A percentile compares a stretch with the other conserved stretches of the same genome.
Evolutionary conservation across 2,888 invertebrate species (phyloP).

Genomic region (Microctonus aethiopoides): DNA sequence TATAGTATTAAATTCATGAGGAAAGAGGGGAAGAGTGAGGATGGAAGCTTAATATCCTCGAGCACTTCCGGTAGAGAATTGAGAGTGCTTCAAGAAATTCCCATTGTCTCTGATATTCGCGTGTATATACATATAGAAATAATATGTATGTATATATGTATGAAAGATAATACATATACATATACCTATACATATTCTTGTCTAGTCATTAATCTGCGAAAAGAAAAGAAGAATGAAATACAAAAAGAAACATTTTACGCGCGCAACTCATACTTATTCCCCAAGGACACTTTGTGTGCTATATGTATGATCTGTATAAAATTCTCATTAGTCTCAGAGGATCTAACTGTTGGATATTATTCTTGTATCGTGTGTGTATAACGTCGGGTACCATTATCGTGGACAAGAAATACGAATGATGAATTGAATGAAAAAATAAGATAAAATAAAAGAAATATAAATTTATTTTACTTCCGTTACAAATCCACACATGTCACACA

Average conservation of each 20-base stretch:
- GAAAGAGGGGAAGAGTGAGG: background rate
- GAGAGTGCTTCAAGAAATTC: constrained; percentile 14
- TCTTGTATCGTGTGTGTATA: constrained; percentile 29
- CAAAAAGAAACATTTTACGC: background rate
- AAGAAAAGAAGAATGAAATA: background rate
- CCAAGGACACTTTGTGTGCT: background rate
- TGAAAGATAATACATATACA: background rate
- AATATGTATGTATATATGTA: background rate
- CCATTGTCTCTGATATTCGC: constrained; percentile 9
- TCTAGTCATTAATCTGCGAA: background rate
- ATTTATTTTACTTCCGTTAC: background rate
- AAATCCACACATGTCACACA: background rate
- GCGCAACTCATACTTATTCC: background rate
- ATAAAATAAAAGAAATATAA: background rate
- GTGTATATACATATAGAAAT: background rate
- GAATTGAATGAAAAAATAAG: background rate
- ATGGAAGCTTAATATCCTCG: constrained; percentile 10
- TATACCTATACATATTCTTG: background rate
- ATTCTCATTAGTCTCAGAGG: constrained; percentile 17
- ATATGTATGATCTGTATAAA: constrained; percentile 22
- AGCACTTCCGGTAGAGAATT: constrained; percentile 6
- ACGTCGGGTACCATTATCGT: constrained; percentile 12
- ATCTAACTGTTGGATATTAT: constrained; percentile 1
- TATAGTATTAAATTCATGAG: background rate
- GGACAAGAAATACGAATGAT: constrained; percentile 1